Percentiles rank a stretch among this genome's conserved stretches.
phyloP scores from a whole-genome alignment of 2,797 vertebrate species.

The Leptatherina wallacei region DNA sequence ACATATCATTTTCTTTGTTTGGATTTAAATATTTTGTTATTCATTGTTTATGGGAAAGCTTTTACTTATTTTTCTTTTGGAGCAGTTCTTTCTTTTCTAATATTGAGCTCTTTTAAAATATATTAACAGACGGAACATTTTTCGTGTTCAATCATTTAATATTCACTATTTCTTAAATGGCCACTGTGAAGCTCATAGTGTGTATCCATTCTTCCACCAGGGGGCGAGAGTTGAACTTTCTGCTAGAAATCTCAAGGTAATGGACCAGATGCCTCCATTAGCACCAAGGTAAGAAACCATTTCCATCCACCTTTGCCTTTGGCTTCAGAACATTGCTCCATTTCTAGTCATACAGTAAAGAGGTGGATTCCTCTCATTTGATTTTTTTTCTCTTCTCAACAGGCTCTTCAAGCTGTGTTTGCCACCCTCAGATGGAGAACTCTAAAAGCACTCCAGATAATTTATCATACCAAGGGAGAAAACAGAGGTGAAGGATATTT shows the following conservation, averaged over 20 bases:
- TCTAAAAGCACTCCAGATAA: slow-evolving; percentile 75
- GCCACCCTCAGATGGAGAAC: slow-evolving; percentile 93
- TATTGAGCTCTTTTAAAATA: not conserved
- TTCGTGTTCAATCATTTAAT: not conserved
- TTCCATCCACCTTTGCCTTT: not conserved
- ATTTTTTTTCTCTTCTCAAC: slow-evolving; percentile 19
- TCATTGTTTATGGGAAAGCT: not conserved
- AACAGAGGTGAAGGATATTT: slow-evolving; percentile 31
- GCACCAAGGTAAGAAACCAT: slow-evolving; percentile 88
- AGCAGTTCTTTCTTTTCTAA: not conserved
- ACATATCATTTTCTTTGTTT: no score
- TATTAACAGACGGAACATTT: not conserved
- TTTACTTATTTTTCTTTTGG: not conserved
- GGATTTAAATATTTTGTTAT: not conserved
- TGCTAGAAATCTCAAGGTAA: slow-evolving; percentile 96
- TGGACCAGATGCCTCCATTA: slow-evolving; percentile 94
- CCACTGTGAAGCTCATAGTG: not conserved
- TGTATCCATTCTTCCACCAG: slow-evolving; percentile 72
- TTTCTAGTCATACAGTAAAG: slow-evolving; percentile 5
- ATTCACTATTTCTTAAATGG: not conserved
- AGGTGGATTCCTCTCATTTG: slow-evolving; percentile 9
- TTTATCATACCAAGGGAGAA: slow-evolving; percentile 20
- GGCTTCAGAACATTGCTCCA: slow-evolving; percentile 7
- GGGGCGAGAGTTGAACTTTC: slow-evolving; percentile 97
- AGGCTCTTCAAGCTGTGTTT: slow-evolving; percentile 96